Conservation (phyloP, 2,113 vertebrate species). For the Cyphomyrus plagiostoma region DNA sequence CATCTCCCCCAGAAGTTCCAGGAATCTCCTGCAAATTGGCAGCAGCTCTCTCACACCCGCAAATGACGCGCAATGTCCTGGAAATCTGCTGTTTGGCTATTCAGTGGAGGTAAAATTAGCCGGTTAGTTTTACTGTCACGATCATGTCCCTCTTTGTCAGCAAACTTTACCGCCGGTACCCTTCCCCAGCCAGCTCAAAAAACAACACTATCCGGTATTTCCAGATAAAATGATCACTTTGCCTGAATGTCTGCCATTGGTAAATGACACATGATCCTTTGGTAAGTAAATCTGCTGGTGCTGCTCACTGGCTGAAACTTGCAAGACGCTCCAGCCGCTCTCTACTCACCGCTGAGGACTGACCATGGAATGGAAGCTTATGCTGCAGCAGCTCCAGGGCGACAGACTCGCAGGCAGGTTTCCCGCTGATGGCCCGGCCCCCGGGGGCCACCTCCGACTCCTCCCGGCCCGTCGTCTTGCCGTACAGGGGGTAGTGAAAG, state of each 20-base stretch:
- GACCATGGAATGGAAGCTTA: conserved; percentile 83
- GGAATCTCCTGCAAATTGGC: not conserved
- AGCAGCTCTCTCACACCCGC: not conserved
- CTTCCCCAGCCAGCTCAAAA: not conserved
- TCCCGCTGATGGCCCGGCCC: conserved; percentile 70
- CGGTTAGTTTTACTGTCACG: not conserved
- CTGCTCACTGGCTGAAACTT: not conserved
- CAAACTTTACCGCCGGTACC: not conserved
- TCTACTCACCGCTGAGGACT: conserved; percentile 82
- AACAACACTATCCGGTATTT: not conserved
- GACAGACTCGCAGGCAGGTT: conserved; percentile 76
- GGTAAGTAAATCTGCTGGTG: not conserved
- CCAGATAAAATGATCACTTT: not conserved
- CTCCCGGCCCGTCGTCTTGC: conserved; percentile 93
- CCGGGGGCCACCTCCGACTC: conserved; percentile 81
- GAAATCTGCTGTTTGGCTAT: not conserved
- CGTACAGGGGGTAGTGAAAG: conserved; percentile 96
- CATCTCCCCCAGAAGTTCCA: not conserved
- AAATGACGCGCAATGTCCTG: not conserved
- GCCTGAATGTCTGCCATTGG: not conserved
- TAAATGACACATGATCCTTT: not conserved
- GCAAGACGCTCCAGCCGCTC: not conserved
- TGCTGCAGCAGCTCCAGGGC: conserved; percentile 88
- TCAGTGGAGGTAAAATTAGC: not conserved
- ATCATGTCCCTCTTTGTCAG: not conserved